These are phyloP conservation scores for Brachionus asplanchnoidis DNA, from an alignment of 1,140 invertebrate species.

Conservation along the genomic window DNA sequence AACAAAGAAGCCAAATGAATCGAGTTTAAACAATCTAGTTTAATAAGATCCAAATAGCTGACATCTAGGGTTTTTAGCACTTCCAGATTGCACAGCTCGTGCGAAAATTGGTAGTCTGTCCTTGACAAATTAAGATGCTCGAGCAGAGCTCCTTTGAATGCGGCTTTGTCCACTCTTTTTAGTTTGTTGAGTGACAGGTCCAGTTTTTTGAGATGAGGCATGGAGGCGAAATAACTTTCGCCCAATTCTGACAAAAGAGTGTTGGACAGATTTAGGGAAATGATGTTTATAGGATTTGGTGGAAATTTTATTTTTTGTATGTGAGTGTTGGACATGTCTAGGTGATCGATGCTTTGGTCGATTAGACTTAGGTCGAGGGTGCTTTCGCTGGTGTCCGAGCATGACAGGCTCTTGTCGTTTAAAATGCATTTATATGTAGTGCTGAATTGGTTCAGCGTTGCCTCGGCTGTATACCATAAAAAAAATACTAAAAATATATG, in stretches of 20 bases:
- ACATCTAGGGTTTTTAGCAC: neutral
- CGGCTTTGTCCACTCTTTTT: neutral
- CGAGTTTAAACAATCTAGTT: neutral
- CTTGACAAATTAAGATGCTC: neutral
- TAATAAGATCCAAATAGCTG: neutral
- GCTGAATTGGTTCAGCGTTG: neutral
- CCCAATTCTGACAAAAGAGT: neutral
- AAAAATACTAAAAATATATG: neutral
- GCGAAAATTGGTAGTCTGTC: neutral
- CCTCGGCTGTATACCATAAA: neutral
- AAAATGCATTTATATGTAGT: neutral
- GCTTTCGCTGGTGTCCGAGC: neutral
- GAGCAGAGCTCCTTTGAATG: neutral
- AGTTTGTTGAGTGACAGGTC: constrained; percentile 5
- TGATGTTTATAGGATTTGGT: neutral
- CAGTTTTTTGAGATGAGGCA: neutral
- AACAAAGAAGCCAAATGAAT: neutral
- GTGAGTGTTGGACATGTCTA: neutral
- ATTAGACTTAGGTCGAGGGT: neutral
- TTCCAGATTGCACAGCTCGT: neutral
- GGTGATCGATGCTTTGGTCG: neutral
- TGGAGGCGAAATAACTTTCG: neutral
- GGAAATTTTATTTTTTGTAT: neutral
- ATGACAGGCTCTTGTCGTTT: neutral
- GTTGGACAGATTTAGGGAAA: neutral